phyloP scores from a whole-genome alignment of 2,888 invertebrate species.

The Phoenoteleia sp. region DNA sequence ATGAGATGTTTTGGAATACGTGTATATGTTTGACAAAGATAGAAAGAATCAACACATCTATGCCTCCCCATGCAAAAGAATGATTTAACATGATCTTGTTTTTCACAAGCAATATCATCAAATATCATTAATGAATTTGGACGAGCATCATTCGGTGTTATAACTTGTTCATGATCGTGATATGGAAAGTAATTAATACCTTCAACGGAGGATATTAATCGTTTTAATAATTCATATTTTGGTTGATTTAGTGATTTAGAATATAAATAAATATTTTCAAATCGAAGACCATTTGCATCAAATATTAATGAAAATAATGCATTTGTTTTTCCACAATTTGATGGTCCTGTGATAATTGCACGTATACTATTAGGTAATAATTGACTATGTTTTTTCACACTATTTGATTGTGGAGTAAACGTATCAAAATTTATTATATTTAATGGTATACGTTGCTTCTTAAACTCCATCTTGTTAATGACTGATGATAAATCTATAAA shows the following conservation, averaged over 20 bases:
- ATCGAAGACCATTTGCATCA: constrained; percentile 81
- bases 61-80: constrained; percentile 75
- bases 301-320: constrained; percentile 79
- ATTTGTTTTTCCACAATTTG: constrained; percentile 84
- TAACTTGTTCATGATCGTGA: constrained; percentile 42
- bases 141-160: constrained; percentile 7
- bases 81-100: constrained; percentile 69
- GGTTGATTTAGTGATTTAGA: constrained; percentile 68
- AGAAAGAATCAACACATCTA: constrained; percentile 77
- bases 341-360: constrained; percentile 80
- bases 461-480: constrained; percentile 11
- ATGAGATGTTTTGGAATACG: constrained; percentile 57
- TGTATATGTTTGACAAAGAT: constrained; percentile 77
- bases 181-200: constrained; percentile 58
- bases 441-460: constrained; percentile 3
- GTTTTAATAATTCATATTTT: constrained; percentile 78
- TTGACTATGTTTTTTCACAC: not conserved
- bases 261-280: constrained; percentile 83
- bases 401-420: not conserved
- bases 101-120: constrained; percentile 82
- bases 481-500: not conserved
- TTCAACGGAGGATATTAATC: constrained; percentile 66
- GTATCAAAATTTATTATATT: constrained; percentile 18
- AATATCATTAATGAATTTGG: constrained; percentile 81
- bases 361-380: constrained; percentile 56